Evolutionary conservation across 2,797 vertebrate species (phyloP).

Genomic region (Amniataba percoides): DNA sequence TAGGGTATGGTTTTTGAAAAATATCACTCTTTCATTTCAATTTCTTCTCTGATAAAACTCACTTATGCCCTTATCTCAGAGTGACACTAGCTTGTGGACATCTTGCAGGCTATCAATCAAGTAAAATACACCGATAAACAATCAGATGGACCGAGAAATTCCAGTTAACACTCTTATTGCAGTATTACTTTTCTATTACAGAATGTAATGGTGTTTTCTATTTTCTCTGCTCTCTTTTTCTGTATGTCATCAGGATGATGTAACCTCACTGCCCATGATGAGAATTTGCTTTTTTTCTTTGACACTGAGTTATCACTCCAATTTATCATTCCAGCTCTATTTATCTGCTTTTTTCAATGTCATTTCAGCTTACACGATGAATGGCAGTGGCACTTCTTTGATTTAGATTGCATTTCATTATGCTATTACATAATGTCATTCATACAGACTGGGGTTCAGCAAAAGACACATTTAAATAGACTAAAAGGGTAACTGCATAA

Average conservation of each 20-base stretch:
- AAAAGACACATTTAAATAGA: neutral
- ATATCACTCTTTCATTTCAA: neutral
- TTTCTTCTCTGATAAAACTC: constrained; percentile 1
- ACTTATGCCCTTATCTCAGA: too few relatives aligned
- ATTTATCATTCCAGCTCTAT: constrained; percentile 19
- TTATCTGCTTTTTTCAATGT: constrained; percentile 20
- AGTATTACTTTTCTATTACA: neutral
- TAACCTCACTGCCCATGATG: neutral
- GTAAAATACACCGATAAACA: constrained; percentile 6
- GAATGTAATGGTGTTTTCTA: neutral
- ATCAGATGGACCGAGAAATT: constrained; percentile 5
- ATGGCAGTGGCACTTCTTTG: neutral
- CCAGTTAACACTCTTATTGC: neutral
- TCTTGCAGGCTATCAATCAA: constrained; percentile 1
- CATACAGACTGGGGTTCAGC: neutral
- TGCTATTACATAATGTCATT: neutral
- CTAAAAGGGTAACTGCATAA: neutral
- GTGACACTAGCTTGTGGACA: neutral
- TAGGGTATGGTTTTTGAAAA: constrained; percentile 4
- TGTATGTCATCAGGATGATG: neutral
- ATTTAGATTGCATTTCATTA: constrained; percentile 10
- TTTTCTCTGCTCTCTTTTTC: constrained; percentile 1
- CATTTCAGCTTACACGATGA: constrained; percentile 9
- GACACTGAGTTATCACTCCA: constrained; percentile 3
- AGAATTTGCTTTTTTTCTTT: constrained; percentile 14